Percentiles rank a stretch among this genome's conserved stretches.
Evolutionary conservation across 2,888 invertebrate species (phyloP).

Genomic region (Tinea pellionella): DNA sequence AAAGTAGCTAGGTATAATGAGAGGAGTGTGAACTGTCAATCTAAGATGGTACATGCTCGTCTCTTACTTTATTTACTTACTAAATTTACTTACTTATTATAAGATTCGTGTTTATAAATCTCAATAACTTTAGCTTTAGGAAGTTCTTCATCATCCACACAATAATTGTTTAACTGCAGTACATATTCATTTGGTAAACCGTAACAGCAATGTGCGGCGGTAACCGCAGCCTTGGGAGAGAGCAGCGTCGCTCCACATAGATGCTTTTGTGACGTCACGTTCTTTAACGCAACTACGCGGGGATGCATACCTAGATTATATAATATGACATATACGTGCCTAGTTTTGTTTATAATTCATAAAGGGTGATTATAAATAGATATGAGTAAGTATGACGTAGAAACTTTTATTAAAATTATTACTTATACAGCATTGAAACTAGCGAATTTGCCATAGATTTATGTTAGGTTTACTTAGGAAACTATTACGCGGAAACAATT

Average conservation of each 20-base stretch:
- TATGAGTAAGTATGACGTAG: no score
- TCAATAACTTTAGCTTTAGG: conserved; percentile 32
- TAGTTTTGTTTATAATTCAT: not conserved
- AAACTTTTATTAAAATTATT: no score
- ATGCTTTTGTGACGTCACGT: conserved; percentile 33
- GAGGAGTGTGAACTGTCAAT: no score
- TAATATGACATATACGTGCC: no score
- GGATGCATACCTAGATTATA: conserved; percentile 34
- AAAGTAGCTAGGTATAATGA: no score
- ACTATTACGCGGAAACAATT: no score
- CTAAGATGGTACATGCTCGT: no score
- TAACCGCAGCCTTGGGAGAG: conserved; percentile 35
- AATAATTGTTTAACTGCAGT: conserved; percentile 43
- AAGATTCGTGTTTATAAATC: conserved; percentile 34
- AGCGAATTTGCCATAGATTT: no score
- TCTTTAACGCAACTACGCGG: conserved; percentile 41
- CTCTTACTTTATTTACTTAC: no score
- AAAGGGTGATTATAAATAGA: not conserved
- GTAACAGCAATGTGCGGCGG: conserved; percentile 55
- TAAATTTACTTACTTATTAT: conserved; percentile 42
- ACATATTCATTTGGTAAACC: conserved; percentile 26
- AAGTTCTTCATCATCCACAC: conserved; percentile 18
- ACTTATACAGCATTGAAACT: no score
- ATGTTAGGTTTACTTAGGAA: no score
- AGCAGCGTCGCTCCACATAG: conserved; percentile 48